Evolutionary conservation across 1,140 invertebrate genomes (phyloP).

Genomic region (Drosophila bipectinata): DNA sequence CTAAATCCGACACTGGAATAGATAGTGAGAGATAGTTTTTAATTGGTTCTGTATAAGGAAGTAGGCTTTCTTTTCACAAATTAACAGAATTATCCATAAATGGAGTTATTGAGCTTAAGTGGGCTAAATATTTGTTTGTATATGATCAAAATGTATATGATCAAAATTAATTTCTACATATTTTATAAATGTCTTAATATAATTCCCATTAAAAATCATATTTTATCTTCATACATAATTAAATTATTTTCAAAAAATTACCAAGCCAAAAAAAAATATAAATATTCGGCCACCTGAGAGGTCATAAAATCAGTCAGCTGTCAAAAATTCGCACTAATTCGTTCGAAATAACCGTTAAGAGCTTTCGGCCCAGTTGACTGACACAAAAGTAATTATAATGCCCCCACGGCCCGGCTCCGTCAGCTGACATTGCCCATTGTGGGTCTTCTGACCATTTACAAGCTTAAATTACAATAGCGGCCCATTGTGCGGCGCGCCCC

Average conservation of each 20-base stretch:
- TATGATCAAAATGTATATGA: too few relatives aligned
- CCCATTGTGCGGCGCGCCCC: constrained; percentile 71
- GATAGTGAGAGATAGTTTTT: constrained; percentile 14
- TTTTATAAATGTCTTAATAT: too few relatives aligned
- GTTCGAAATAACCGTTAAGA: constrained; percentile 69
- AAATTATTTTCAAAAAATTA: constrained; percentile 1
- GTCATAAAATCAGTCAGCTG: constrained; percentile 69
- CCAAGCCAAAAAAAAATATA: neutral
- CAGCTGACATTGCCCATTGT: constrained; percentile 38
- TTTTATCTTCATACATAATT: neutral
- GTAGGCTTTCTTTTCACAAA: neutral
- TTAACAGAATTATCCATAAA: neutral
- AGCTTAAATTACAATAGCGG: constrained; percentile 73
- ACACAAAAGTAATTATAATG: constrained; percentile 64
- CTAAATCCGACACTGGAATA: neutral
- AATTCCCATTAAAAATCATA: too few relatives aligned
- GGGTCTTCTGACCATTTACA: constrained; percentile 68
- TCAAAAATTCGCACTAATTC: constrained; percentile 79
- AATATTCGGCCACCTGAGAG: constrained; percentile 9
- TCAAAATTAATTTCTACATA: too few relatives aligned
- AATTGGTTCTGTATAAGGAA: constrained; percentile 17
- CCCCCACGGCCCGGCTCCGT: constrained; percentile 49
- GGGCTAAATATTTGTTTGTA: neutral
- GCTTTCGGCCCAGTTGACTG: constrained; percentile 26
- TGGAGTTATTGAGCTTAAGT: neutral